Percentiles rank a stretch among this genome's conserved stretches.
Evolutionary conservation across 35 echinoderm and acorn worm species (phyloP).

Genomic region (Ophiothrix spiculata): DNA sequence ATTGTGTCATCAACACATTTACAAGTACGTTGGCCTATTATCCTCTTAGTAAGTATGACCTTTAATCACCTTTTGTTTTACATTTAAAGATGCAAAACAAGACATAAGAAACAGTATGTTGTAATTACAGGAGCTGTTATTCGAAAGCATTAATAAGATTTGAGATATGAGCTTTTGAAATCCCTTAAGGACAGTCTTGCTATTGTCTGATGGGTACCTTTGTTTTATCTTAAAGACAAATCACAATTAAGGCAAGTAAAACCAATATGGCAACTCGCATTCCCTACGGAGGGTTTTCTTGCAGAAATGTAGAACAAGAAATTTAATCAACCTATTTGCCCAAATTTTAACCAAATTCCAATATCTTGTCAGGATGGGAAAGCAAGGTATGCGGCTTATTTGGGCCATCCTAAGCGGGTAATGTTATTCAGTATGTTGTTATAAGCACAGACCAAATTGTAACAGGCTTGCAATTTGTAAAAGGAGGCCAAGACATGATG

Average conservation of each 20-base stretch:
- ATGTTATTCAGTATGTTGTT: too few species aligned
- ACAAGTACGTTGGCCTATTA: neutral
- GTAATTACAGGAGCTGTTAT: neutral
- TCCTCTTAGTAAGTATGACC: neutral
- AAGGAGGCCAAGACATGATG: too few species aligned
- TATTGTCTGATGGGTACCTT: neutral
- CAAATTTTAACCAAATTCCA: neutral
- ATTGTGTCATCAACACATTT: slow-evolving; percentile 2
- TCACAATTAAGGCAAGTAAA: slow-evolving; percentile 2
- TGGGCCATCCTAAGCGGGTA: neutral
- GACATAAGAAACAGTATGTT: too few species aligned
- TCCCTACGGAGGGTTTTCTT: neutral
- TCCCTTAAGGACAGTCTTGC: neutral
- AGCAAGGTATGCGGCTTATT: neutral
- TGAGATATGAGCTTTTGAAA: neutral
- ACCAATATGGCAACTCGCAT: neutral
- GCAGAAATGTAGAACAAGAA: neutral
- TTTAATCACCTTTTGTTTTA: slow-evolving; percentile 1
- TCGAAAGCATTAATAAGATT: neutral
- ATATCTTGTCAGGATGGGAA: neutral
- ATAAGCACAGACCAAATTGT: too few species aligned
- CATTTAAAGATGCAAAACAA: neutral
- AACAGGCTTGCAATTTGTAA: too few species aligned
- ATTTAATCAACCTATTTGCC: slow-evolving; percentile 13
- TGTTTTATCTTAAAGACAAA: neutral